Percentiles rank a stretch among this genome's conserved stretches.
Evolutionary conservation across 2,888 invertebrate species (phyloP).

Genomic region (Pinctada fucata): DNA sequence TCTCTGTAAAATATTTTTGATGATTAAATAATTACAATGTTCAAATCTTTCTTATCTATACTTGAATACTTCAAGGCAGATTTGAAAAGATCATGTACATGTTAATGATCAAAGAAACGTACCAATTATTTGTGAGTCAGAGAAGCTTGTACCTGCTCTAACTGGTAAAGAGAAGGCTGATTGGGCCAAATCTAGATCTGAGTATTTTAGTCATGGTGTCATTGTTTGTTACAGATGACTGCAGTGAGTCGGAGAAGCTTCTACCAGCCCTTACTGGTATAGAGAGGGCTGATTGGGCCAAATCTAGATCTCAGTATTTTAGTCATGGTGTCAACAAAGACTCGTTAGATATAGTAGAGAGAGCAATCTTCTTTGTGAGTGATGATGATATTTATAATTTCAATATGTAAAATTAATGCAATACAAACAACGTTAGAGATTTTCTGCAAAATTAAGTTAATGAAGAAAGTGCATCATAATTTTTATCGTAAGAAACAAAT

Average conservation of each 20-base stretch:
- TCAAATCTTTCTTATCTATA: too few species aligned
- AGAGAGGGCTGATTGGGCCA: slow-evolving; percentile 77
- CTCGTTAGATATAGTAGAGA: slow-evolving; percentile 76
- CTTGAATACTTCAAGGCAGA: too few species aligned
- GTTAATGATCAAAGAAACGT: too few species aligned
- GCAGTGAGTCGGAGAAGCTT: slow-evolving; percentile 66
- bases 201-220: slow-evolving; percentile 74
- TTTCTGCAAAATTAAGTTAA: not conserved
- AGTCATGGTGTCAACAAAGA: slow-evolving; percentile 76
- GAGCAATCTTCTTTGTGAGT: slow-evolving; percentile 76
- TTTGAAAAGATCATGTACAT: too few species aligned
- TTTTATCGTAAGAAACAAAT: too few species aligned
- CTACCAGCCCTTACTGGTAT: slow-evolving; percentile 77
- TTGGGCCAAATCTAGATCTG: slow-evolving; percentile 76
- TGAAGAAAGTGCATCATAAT: too few species aligned
- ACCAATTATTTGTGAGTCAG: slow-evolving; percentile 53
- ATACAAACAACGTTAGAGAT: not conserved
- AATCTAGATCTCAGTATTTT: slow-evolving; percentile 74
- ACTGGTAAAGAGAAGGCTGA: slow-evolving; percentile 77
- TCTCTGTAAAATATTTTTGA: too few species aligned
- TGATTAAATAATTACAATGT: too few species aligned
- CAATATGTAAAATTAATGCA: not conserved
- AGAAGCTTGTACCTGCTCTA: slow-evolving; percentile 75
- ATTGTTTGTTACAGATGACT: slow-evolving; percentile 46
- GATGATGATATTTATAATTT: not conserved